Evolutionary conservation across 2,888 invertebrate species (phyloP).

Genomic region (Sussaba pulchella): DNA sequence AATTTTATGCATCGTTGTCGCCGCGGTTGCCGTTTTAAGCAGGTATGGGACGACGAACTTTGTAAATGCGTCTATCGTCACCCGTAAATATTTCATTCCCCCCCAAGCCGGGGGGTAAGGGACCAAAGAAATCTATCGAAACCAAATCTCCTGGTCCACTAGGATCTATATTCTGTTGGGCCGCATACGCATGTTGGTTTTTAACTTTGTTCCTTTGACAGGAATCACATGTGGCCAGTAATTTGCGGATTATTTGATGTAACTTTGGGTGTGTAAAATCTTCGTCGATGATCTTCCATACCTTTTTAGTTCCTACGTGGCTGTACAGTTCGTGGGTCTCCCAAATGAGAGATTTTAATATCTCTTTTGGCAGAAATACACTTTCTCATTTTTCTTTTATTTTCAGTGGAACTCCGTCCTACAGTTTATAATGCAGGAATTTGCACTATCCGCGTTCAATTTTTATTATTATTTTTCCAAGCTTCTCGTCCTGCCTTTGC

Average conservation of each 20-base stretch:
- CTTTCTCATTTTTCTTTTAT: neutral
- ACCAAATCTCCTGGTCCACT: conserved; percentile 18
- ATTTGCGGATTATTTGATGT: neutral
- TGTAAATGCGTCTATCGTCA: too few relatives aligned
- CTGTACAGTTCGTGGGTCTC: conserved; percentile 22
- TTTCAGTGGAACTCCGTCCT: neutral
- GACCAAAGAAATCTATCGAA: conserved; percentile 31
- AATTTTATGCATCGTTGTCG: too few relatives aligned
- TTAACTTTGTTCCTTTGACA: conserved; percentile 32
- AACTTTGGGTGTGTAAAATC: conserved; percentile 16
- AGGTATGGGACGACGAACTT: too few relatives aligned
- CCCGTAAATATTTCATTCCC: too few relatives aligned
- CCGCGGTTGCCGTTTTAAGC: too few relatives aligned
- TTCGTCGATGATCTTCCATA: conserved; percentile 31
- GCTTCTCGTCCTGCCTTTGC: neutral
- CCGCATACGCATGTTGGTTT: conserved; percentile 35
- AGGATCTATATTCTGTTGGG: conserved; percentile 16
- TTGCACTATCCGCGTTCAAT: neutral
- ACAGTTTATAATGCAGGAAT: neutral
- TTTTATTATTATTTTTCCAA: neutral
- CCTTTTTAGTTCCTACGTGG: conserved; percentile 27
- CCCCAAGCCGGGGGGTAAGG: conserved; percentile 15
- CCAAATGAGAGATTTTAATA: neutral
- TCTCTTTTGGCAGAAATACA: neutral
- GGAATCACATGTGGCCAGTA: neutral